Evolutionary conservation across 2,113 vertebrate genomes (phyloP), one percentile per base, ranked within the genome.

Genomic region (Vulpes vulpes): DNA sequence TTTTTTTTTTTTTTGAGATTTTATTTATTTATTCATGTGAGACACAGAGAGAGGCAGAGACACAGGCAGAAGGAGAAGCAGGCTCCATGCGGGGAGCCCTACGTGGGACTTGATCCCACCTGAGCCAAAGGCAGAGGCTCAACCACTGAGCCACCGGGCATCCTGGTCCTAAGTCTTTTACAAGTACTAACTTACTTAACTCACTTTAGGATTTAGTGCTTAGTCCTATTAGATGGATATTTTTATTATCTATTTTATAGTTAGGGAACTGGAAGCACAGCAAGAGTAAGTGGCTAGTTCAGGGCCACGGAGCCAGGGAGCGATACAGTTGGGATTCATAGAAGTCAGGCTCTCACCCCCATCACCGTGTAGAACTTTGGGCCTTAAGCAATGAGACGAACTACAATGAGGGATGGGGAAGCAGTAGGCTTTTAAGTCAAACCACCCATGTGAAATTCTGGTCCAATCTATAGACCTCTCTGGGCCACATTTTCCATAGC

Each of bases 371-470:
- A 27, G 57, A 92, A 25, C 59, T 81, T 14, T 0, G 5, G 59
- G 23, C 16, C 25, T 11, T 17, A 62, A 90, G 22, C 76, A 38
- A 51, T 9, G 17, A 20, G 5, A 11, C 74, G 12, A 53, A 49
- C n/a, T 59, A 16, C 23, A 59, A 0, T 0, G 3, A 38, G 10
- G 1, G 35, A 9, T 10, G 25, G 2, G 49, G 38, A 93, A n/a
- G 4, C 53, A 2, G 2, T 0, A 25, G 23, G 20, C 65, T 91
- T 89, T n/a, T 35, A 27, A 95, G 23, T 93, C 59, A 62, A 94
- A 69, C 3, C 16, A 60, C 2, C 3, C 38, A 49, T 57, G 5
- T 35, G 64, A 85, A 80, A 74, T 67, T 69, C 64, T 95, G 32
- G 17, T 64, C 22, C 8, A 1, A 81, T 64, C n/a, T 76, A 23